A percentile compares a stretch with the other conserved stretches of the same genome.
These are phyloP conservation scores for Brachionus manjavacas DNA, from an alignment of 1,140 invertebrate species.

Conservation along the genomic window DNA sequence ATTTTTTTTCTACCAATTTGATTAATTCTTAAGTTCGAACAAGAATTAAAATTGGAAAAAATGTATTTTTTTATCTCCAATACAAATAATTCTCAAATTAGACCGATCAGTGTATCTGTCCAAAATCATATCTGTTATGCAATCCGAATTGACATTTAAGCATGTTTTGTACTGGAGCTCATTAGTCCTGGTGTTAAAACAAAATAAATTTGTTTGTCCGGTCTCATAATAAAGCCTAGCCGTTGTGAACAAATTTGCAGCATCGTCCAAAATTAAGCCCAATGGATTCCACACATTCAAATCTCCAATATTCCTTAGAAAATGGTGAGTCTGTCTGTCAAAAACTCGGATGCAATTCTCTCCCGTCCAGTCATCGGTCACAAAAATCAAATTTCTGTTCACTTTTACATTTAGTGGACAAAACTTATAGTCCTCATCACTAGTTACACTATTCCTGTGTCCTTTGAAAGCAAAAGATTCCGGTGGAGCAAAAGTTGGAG, in stretches of 20 bases:
- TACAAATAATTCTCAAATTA: background rate
- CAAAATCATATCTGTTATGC: conserved; percentile 12
- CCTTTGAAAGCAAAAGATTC: background rate
- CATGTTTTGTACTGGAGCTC: conserved; percentile 1
- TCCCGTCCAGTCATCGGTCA: conserved; percentile 36
- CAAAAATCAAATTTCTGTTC: background rate
- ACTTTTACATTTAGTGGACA: conserved; percentile 37
- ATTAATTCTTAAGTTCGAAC: background rate
- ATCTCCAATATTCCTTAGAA: conserved; percentile 21
- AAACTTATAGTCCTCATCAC: conserved; percentile 33
- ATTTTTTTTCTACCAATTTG: too few relatives aligned
- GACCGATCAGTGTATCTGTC: conserved; percentile 21
- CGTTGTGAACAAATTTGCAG: conserved; percentile 5
- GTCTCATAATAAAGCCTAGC: conserved; percentile 37
- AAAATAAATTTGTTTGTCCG: conserved; percentile 32
- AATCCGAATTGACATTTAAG: conserved; percentile 28
- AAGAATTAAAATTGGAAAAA: conserved; percentile 21
- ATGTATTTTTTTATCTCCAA: conserved; percentile 43
- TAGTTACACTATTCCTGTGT: background rate
- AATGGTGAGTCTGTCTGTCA: conserved; percentile 18
- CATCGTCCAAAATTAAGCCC: conserved; percentile 27
- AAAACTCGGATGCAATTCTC: conserved; percentile 36
- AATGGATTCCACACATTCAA: conserved; percentile 41
- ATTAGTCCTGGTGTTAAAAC: conserved; percentile 5
- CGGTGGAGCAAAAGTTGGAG: background rate